These are phyloP conservation scores for Hoplostethus atlanticus DNA, from an alignment of 2,797 vertebrate species.

Conservation along the genomic window DNA sequence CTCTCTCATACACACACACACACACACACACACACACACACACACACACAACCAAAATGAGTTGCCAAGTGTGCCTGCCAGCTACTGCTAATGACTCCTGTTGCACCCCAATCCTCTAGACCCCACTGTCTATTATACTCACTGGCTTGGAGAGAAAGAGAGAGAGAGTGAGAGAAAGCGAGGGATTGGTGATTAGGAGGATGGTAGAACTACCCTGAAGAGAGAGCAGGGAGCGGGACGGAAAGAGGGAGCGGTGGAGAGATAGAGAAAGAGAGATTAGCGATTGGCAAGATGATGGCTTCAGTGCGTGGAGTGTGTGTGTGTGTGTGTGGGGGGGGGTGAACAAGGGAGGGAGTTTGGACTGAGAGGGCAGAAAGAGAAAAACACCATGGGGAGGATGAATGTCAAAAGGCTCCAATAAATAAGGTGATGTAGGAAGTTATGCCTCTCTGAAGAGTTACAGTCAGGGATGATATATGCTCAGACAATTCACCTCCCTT, in stretches of 20 bases:
- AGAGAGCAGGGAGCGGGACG: not conserved
- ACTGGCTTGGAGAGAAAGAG: conserved; percentile 3
- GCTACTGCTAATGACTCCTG: conserved; percentile 43
- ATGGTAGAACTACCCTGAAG: not conserved
- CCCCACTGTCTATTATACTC: conserved; percentile 22
- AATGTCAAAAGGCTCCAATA: not conserved
- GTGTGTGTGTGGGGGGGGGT: not conserved
- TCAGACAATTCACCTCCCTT: too few species aligned
- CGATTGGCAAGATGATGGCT: conserved; percentile 20
- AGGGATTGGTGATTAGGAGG: not conserved
- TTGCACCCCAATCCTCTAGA: conserved; percentile 46
- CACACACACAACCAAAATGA: not conserved
- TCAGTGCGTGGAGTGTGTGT: not conserved
- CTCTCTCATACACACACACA: not conserved
- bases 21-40: conserved; percentile 21
- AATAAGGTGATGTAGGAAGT: too few species aligned
- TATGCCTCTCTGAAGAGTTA: too few species aligned
- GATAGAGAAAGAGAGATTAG: not conserved
- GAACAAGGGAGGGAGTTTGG: too few species aligned
- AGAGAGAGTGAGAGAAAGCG: not conserved
- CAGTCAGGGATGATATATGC: too few species aligned
- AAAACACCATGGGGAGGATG: too few species aligned
- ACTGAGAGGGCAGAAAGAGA: too few species aligned
- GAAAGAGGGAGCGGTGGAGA: not conserved
- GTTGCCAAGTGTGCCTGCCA: conserved; percentile 36